Evolutionary conservation across 2,113 vertebrate genomes (phyloP), one percentile per base, ranked within the genome.

Genomic region (Muntiacus muntjak): DNA sequence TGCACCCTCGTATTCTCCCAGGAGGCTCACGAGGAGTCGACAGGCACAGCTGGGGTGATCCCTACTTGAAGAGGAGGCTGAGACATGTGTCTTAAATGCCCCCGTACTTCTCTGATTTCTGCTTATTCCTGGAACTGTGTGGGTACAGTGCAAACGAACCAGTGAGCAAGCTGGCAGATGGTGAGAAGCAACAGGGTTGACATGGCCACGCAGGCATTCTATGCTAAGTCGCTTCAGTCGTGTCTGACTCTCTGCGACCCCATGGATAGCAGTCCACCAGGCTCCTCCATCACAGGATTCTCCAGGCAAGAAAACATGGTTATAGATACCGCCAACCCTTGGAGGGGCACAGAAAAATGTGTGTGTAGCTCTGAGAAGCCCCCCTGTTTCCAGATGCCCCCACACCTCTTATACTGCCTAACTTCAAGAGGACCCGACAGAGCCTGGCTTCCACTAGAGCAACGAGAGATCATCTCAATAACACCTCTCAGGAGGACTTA

Each of bases 1-100:
- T 8, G 7, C 12, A 45, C 9, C 4, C 2, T 0, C 9, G 2
- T 1, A 3, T 3, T 30, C 57, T 50, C 33, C 0, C 5, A 6
- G 1, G 30, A 47, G 4, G 36, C 79, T 76, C 58, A 7, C 4
- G 0, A 7, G 25, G 30, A 14, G 30, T 3, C 4, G 9, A 26
- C 1, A 17, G 23, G 57, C 5, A 25, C 5, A 8, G 50, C 2
- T n/a, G 52, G n/a, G 62, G 40, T 23, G 17, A 55, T 2, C 23
- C 60, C 74, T 17, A 28, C 40, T 15, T 36, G 12, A 36, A 57
- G 33, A 87, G 89, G 19, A 86, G 45, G 45, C 78, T 33, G 58
- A 52, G 85, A 58, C 21, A 2, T 1, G 11, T 7, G 9, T 54
- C 58, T 82, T 54, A 74, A 40, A 57, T 21, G 30, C 45, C 28